Evolutionary conservation across 2,888 invertebrate genomes (phyloP).

Genomic region (Folsomia manolachei): DNA sequence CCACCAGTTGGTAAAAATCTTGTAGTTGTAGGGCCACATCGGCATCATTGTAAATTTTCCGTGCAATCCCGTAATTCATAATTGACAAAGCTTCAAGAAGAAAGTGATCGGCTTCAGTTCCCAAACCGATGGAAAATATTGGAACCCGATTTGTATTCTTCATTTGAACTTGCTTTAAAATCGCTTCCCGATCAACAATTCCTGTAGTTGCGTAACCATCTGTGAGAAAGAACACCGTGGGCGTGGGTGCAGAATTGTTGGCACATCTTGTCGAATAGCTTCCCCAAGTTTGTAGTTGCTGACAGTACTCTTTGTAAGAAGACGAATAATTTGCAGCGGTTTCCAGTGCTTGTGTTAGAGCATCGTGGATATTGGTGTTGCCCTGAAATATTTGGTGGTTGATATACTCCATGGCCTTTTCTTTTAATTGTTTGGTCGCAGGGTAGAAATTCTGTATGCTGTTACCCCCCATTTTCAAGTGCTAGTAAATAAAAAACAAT

Average conservation of each 20-base stretch:
- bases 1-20: constrained; percentile 59
- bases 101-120: constrained; percentile 53
- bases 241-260: not conserved
- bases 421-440: constrained; percentile 40
- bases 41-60: constrained; percentile 54
- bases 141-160: constrained; percentile 45
- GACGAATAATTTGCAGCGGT: not conserved
- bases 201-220: constrained; percentile 55
- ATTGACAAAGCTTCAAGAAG: constrained; percentile 53
- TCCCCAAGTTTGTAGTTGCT: not conserved
- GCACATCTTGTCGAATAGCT: not conserved
- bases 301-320: no score
- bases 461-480: no score
- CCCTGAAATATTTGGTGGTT: constrained; percentile 13
- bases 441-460: no score
- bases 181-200: constrained; percentile 50
- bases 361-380: constrained; percentile 68
- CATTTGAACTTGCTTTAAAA: constrained; percentile 48
- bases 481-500: no score
- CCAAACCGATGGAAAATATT: constrained; percentile 55
- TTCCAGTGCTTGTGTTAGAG: constrained; percentile 59
- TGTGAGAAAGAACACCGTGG: constrained; percentile 55
- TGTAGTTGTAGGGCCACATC: constrained; percentile 54
- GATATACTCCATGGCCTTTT: constrained; percentile 20
- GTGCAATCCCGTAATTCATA: constrained; percentile 54